Evolutionary conservation across 2,113 vertebrate species (phyloP).

Genomic region (Eupsittula cactorum): DNA sequence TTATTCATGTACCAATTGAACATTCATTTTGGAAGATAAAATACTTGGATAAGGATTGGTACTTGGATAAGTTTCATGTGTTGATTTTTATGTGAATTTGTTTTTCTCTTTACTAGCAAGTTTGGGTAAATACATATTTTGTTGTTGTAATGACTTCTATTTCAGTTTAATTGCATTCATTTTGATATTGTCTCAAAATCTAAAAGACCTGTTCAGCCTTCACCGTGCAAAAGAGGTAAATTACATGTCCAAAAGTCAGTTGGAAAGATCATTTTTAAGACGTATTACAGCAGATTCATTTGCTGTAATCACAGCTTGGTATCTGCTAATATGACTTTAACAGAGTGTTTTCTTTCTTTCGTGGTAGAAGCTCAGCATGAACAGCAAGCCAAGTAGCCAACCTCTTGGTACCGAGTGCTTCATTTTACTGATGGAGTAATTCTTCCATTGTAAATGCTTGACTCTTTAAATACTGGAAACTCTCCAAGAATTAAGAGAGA

Average conservation of each 20-base stretch:
- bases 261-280: not conserved
- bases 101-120: not conserved
- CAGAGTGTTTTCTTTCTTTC: not conserved
- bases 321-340: not conserved
- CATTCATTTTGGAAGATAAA: not conserved
- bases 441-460: conserved; percentile 36
- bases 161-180: not conserved
- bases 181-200: not conserved
- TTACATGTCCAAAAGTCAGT: not conserved
- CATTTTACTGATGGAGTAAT: not conserved
- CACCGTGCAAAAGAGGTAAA: not conserved
- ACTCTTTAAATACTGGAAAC: conserved; percentile 44
- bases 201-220: not conserved
- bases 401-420: not conserved
- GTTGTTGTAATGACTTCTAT: not conserved
- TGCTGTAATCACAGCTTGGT: not conserved
- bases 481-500: conserved; percentile 34
- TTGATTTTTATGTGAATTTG: not conserved
- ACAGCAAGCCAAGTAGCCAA: not conserved
- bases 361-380: not conserved
- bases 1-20: not conserved
- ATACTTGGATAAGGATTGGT: not conserved
- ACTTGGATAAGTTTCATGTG: not conserved
- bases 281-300: not conserved
- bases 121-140: not conserved